phyloP scores from a whole-genome alignment of 2,797 vertebrate species.

The Lepus oiostolus region DNA sequence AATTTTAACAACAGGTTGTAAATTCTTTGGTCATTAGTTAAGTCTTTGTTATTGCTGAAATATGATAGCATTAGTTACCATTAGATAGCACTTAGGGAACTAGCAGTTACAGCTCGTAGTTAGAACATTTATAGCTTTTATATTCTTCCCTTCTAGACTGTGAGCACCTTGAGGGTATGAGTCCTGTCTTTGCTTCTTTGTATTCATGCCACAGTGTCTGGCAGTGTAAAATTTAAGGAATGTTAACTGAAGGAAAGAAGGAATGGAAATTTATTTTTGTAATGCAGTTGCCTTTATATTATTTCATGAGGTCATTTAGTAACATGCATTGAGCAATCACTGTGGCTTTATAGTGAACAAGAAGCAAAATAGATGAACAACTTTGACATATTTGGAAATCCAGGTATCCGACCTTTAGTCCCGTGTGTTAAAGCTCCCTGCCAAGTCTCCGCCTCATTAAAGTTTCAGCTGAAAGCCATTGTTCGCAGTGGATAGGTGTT shows the following conservation, averaged over 20 bases:
- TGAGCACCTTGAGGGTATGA: background rate
- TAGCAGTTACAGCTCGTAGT: background rate
- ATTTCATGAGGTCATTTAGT: slow-evolving; percentile 33
- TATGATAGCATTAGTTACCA: background rate
- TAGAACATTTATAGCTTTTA: background rate
- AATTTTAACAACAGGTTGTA: slow-evolving; percentile 50
- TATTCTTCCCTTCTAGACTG: background rate
- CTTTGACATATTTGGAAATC: background rate
- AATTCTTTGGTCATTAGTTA: slow-evolving; percentile 50
- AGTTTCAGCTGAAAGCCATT: background rate
- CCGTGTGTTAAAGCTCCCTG: background rate
- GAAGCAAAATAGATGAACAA: slow-evolving; percentile 5
- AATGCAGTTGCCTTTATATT: background rate
- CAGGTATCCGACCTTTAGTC: background rate
- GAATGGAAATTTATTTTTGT: background rate
- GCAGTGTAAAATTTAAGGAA: background rate
- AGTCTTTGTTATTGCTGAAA: slow-evolving; percentile 30
- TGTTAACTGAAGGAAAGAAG: slow-evolving; percentile 15
- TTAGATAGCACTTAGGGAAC: background rate
- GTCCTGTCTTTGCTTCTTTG: slow-evolving; percentile 10
- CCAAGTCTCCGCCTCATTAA: slow-evolving; percentile 13
- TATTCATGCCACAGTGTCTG: background rate
- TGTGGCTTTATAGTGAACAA: slow-evolving; percentile 24
- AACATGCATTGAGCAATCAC: background rate
- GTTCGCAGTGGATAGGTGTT: background rate